Evolutionary conservation across 2,113 vertebrate species (phyloP).

Genomic region (Clarias magur): DNA sequence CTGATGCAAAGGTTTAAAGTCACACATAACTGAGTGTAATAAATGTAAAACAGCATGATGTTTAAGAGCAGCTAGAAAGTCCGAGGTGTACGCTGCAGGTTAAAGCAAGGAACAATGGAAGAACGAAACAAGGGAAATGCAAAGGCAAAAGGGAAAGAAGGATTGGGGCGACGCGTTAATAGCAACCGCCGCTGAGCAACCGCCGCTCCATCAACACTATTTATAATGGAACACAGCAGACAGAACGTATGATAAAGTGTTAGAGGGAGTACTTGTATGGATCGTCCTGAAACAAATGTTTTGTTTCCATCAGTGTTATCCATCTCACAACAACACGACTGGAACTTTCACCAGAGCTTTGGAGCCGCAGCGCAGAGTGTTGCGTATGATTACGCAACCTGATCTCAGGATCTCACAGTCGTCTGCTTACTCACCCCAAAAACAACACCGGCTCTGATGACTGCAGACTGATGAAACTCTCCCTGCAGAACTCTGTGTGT

Average conservation of each 20-base stretch:
- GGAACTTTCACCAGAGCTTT: slow-evolving; percentile 25
- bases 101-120: neutral
- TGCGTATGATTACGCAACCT: slow-evolving; percentile 40
- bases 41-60: slow-evolving; percentile 15
- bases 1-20: neutral
- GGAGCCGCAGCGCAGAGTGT: slow-evolving; percentile 13
- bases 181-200: neutral
- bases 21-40: neutral
- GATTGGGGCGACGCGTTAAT: neutral
- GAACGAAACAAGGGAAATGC: neutral
- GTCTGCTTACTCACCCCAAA: slow-evolving; percentile 29
- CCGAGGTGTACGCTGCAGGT: neutral
- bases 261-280: neutral
- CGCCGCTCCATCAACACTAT: neutral
- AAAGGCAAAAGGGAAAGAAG: neutral
- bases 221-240: neutral
- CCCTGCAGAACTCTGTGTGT: neutral
- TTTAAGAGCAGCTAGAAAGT: neutral
- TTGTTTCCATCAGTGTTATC: neutral
- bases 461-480: slow-evolving; percentile 44
- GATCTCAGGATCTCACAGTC: slow-evolving; percentile 25
- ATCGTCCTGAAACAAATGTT: neutral
- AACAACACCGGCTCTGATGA: slow-evolving; percentile 19
- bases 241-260: neutral
- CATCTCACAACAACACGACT: neutral